Base-by-base conservation (phyloP, 2,888 invertebrate species). In the Argynnis bischoffii region DNA sequence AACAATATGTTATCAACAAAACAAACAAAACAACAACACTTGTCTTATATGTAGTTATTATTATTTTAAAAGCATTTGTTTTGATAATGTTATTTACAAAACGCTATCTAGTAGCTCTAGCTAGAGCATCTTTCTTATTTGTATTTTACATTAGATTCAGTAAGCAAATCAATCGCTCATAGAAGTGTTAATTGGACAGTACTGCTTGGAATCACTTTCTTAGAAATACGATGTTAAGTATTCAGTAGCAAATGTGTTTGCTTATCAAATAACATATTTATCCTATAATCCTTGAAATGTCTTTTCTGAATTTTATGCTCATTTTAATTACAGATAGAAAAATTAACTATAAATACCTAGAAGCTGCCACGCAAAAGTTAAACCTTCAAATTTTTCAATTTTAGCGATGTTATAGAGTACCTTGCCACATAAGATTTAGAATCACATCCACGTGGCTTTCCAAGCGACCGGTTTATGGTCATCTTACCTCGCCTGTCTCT, bases 401-500 rank as follows among this genome's bases (percentile, higher is more conserved):
- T 59, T 59, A 31, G 48, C 59, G 48, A 59, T 59, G 59, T 26
- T 48, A 59, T 26, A n/a, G 26, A 51, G 51, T 60, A 60, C 31
- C 59, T 48, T 59, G 51, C 35, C 55, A 41, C 54, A 31, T 55
- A 21, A 48, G 16, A 60, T 46, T 46, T 48, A 60, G 31, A 55
- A 51, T 15, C 26, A 57, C 55, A 56, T 68, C 67, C 67, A 72
- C 70, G 69, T 63, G 63, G 64, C 63, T 66, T 60, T 56, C 74
- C 75, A 73, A 72, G 67, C 79, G 83, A 90, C 90, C 90, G 89
- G 89, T 90, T 90, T 85, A 77, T 83, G 83, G 82, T 82, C 83
- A 84, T 82, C 83, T 84, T 81, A 79, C 74, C 79, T 83, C 82
- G 83, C 81, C 81, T 76, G 82, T 79, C 76, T 74, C 74, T 69